phyloP scores from a whole-genome alignment of 2,797 vertebrate genomes.

The Thamnophis elegans region DNA sequence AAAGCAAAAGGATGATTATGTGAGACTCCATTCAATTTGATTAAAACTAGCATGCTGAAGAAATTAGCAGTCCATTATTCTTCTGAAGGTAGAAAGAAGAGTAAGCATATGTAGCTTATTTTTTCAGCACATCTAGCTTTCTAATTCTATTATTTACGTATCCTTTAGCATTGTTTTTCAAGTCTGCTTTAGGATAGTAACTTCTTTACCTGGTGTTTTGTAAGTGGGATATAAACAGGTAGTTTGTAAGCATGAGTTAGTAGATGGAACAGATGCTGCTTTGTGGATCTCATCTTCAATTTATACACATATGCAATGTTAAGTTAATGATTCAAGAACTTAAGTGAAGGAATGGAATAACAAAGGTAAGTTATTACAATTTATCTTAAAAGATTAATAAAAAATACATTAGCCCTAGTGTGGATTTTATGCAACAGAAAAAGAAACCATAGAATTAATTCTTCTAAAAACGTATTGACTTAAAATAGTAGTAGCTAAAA shows the following conservation, averaged over 20 bases:
- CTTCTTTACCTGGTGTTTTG: background rate
- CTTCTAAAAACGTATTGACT: background rate
- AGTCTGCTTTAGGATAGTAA: constrained; percentile 7
- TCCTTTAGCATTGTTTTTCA: constrained; percentile 20
- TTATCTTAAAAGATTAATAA: background rate
- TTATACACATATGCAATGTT: background rate
- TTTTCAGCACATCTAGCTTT: background rate
- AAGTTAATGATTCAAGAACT: background rate
- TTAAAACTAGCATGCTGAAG: background rate
- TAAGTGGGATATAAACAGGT: background rate
- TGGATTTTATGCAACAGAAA: background rate
- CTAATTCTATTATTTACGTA: constrained; percentile 8
- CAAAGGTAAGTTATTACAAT: background rate
- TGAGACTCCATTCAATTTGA: background rate
- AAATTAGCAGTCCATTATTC: background rate
- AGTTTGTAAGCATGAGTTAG: background rate
- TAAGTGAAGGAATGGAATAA: background rate
- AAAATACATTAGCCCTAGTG: background rate
- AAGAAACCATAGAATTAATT: background rate
- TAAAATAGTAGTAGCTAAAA: background rate
- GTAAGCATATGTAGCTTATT: background rate
- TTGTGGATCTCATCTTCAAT: background rate
- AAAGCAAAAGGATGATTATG: background rate
- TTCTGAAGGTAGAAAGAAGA: background rate
- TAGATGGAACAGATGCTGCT: background rate